These are phyloP conservation scores for Menidia menidia DNA, from an alignment of 2,797 vertebrate species.

Conservation along the genomic window DNA sequence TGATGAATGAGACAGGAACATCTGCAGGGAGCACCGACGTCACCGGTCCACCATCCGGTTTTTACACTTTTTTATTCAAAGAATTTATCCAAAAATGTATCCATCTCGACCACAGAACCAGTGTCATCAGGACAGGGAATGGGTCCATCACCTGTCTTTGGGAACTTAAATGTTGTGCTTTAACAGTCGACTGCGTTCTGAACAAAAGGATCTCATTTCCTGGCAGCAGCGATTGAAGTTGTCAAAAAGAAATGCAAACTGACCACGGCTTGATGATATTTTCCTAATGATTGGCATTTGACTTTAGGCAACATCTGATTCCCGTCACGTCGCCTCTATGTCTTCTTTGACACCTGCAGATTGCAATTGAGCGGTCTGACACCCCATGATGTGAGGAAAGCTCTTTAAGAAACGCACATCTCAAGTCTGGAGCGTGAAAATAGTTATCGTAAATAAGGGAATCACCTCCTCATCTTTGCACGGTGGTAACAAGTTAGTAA, in stretches of 20 bases:
- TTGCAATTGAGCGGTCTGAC: conserved; percentile 81
- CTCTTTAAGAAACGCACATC: conserved; percentile 40
- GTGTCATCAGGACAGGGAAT: background rate
- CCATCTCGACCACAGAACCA: conserved; percentile 5
- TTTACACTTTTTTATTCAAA: conserved; percentile 38
- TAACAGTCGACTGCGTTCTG: background rate
- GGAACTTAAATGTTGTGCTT: background rate
- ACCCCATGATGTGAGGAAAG: conserved; percentile 36
- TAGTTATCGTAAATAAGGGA: background rate
- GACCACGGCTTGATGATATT: background rate
- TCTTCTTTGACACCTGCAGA: conserved; percentile 70
- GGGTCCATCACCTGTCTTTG: background rate
- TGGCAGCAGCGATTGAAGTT: conserved; percentile 3
- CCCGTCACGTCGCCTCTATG: conserved; percentile 20
- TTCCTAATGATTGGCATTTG: conserved; percentile 30
- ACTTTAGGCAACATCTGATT: conserved; percentile 53
- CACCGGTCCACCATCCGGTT: conserved; percentile 51
- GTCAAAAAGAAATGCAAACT: conserved; percentile 16
- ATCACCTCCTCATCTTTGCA: background rate
- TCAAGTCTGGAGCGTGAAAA: conserved; percentile 14
- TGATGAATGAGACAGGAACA: conserved; percentile 52
- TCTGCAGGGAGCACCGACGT: conserved; percentile 51
- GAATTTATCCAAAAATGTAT: too few relatives aligned
- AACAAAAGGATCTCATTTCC: conserved; percentile 11
- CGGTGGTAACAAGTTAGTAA: too few relatives aligned